Base-by-base conservation (phyloP, 2,113 vertebrate genomes). In the Calypte anna region DNA sequence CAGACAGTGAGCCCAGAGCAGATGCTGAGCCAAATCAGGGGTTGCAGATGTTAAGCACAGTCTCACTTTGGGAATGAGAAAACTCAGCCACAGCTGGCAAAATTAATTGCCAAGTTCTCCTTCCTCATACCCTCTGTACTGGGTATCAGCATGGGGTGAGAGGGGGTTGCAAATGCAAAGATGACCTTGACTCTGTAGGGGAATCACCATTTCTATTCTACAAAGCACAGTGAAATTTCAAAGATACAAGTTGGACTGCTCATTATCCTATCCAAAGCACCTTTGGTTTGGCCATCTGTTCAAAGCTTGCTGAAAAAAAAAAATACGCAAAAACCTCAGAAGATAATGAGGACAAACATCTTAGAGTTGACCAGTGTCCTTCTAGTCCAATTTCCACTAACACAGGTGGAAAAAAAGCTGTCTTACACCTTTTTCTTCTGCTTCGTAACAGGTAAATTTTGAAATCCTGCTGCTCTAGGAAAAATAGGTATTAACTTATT, bases 381-480 rank as follows among this genome's bases (percentile, higher is more conserved):
- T 78, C 61, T 57, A 78, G 54, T 28, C 25, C 33, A 44, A 14
- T 68, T 82, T 68, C 25, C 46, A 69, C 31, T 24, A 67, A 68
- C 0, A 1, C 2, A 9, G 33, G 33, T 33, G 33, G 33, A 33
- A 33, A 33, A 33, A 33, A 33, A 33, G 33, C 2, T 53, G 27
- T 25, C 12, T 68, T 73, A 11, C 3, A 51, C 6, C 9, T 74
- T 91, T 76, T 27, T 43, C 14, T 80, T 62, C 33, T 72, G 44
- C 23, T 59, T 28, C n/a, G 51, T 21, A 50, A 40, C 19, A 72
- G 12, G 33, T 38, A 54, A 19, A 1, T 80, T 74, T 50, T 86
- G 17, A 77, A 82, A 30, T 61, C 46, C 25, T 20, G 4, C 33
- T 64, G 33, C 83, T 62, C 18, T 36, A 30, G 14, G 7, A 33